Conservation (phyloP, 1,140 invertebrate species). For the Lepidurus apus region DNA sequence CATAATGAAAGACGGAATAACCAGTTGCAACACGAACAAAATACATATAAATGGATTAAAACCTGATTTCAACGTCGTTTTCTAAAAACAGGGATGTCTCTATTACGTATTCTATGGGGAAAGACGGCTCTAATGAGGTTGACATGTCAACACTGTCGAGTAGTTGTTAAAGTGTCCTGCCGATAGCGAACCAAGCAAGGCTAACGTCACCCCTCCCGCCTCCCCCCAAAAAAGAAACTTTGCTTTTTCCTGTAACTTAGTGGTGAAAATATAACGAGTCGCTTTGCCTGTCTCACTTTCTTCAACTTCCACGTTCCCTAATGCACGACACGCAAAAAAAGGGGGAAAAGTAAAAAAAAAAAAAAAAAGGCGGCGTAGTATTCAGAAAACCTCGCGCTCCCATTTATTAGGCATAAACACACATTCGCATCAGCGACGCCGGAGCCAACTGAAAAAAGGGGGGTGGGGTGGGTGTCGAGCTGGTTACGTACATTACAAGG, state of each 20-base stretch:
- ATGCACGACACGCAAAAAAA: neutral
- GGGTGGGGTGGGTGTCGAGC: neutral
- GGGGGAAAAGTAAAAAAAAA: neutral
- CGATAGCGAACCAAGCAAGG: neutral
- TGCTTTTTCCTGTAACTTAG: too few relatives aligned
- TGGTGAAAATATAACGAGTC: neutral
- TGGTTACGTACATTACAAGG: neutral
- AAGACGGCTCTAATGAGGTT: slow-evolving; percentile 14
- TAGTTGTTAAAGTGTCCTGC: slow-evolving; percentile 12
- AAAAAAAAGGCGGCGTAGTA: neutral
- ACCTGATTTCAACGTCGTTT: neutral
- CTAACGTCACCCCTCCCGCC: neutral
- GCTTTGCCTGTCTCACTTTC: neutral
- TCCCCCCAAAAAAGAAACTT: too few relatives aligned
- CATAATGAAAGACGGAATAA: too few relatives aligned
- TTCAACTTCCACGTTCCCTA: neutral
- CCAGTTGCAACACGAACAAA: too few relatives aligned
- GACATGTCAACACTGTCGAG: slow-evolving; percentile 17
- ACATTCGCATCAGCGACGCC: neutral
- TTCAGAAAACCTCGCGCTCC: neutral
- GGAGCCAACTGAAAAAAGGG: neutral
- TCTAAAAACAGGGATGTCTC: neutral
- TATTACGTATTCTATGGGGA: slow-evolving; percentile 16
- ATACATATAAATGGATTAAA: too few relatives aligned
- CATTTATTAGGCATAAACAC: slow-evolving; percentile 1